Conservation (phyloP, 1,140 invertebrate species). For the Sitophilus oryzae region DNA sequence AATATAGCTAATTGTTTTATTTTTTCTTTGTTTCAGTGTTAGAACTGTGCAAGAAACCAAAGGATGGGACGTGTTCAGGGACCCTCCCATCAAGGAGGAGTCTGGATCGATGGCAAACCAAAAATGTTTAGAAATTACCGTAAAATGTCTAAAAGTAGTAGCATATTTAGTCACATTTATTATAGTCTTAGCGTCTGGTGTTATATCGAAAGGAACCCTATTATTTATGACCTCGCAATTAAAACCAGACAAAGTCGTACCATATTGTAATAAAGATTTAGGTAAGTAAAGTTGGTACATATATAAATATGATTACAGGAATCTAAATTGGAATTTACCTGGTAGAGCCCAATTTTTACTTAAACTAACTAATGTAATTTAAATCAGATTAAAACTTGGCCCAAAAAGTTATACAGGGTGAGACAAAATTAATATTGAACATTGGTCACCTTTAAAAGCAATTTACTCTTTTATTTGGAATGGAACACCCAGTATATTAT, state of each 20-base stretch:
- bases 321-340: too few relatives aligned
- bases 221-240: conserved; percentile 90
- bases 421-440: too few relatives aligned
- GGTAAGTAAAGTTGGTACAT: too few relatives aligned
- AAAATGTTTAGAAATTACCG: conserved; percentile 76
- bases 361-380: too few relatives aligned
- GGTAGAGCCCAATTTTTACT: too few relatives aligned
- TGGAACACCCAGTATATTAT: too few relatives aligned
- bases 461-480: too few relatives aligned
- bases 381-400: too few relatives aligned
- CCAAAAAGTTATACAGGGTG: too few relatives aligned
- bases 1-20: too few relatives aligned
- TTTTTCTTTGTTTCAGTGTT: conserved; percentile 58
- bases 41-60: conserved; percentile 81
- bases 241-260: conserved; percentile 62
- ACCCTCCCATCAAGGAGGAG: conserved; percentile 80
- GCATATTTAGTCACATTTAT: conserved; percentile 80
- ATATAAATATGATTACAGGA: too few relatives aligned
- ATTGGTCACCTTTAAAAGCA: too few relatives aligned
- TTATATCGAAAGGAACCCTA: conserved; percentile 78
- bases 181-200: conserved; percentile 74
- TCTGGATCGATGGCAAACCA: conserved; percentile 84
- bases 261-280: conserved; percentile 77
- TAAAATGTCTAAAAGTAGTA: conserved; percentile 78
- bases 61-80: conserved; percentile 93